Conservation (phyloP, 2,113 vertebrate genomes). For the Odocoileus virginianus region DNA sequence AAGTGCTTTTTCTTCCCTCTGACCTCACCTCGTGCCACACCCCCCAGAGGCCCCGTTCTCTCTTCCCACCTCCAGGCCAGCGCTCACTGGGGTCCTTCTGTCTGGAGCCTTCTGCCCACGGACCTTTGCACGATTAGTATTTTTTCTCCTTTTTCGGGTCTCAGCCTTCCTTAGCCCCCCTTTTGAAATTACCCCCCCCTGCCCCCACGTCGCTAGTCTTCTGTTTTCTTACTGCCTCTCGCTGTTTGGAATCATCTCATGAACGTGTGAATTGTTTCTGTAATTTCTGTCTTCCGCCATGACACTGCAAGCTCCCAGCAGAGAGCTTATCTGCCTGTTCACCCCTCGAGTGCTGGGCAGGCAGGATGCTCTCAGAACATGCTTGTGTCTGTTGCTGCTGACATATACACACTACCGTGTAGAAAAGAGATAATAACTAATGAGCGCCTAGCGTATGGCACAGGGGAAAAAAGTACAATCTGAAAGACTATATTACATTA, state of each 20-base stretch:
- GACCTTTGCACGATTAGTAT: neutral
- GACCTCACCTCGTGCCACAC: fast-evolving
- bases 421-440: neutral
- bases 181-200: neutral
- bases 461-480: neutral
- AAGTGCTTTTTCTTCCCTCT: neutral
- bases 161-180: too few species aligned
- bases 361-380: neutral
- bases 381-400: neutral
- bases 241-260: neutral
- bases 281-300: neutral
- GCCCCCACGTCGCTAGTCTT: neutral
- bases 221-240: neutral
- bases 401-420: neutral
- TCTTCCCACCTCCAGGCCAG: neutral
- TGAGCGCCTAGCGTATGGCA: neutral
- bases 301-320: neutral
- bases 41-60: fast-evolving
- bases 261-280: neutral
- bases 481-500: neutral
- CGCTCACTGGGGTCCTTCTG: neutral
- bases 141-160: neutral
- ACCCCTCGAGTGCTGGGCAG: too few species aligned
- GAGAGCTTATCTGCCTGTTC: neutral
- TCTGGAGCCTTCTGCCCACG: neutral